Percentiles rank a stretch among this genome's conserved stretches.
phyloP scores from a whole-genome alignment of 2,113 vertebrate genomes.

The Pteruthius melanotis region DNA sequence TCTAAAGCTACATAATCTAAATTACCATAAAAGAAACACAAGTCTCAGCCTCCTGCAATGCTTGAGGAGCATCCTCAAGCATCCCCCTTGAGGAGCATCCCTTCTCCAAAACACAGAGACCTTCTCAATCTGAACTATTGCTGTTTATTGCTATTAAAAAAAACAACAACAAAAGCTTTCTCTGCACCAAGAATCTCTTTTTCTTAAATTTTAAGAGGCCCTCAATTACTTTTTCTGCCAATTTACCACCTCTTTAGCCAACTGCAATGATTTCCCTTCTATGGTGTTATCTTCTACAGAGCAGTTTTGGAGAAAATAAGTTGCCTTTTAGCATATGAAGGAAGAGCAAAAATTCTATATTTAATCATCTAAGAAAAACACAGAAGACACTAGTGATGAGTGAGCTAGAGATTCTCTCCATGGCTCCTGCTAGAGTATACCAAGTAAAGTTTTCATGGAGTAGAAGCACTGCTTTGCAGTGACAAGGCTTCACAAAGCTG shows the following conservation, averaged over 20 bases:
- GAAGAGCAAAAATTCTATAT: neutral
- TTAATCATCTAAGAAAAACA: neutral
- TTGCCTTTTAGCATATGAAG: neutral
- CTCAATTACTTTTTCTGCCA: neutral
- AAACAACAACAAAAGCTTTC: fast-evolving
- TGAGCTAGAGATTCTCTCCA: neutral
- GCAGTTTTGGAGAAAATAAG: neutral
- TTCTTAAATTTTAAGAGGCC: neutral
- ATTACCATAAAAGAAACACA: neutral
- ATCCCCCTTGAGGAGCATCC: too few relatives aligned
- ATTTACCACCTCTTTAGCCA: neutral
- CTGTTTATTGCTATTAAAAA: neutral
- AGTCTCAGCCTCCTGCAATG: neutral
- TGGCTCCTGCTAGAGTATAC: neutral
- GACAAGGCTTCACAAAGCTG: neutral
- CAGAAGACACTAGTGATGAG: neutral
- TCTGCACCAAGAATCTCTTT: neutral
- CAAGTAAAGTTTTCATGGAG: neutral
- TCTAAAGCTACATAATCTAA: neutral
- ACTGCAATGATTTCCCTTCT: neutral
- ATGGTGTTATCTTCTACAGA: neutral
- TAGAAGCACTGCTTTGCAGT: neutral
- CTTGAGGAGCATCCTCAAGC: too few relatives aligned
- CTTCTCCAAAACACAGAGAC: neutral
- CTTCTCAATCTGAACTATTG: neutral